These are phyloP conservation scores for Dasyprocta punctata DNA, from an alignment of 2,113 vertebrate species.

Conservation along the genomic window DNA sequence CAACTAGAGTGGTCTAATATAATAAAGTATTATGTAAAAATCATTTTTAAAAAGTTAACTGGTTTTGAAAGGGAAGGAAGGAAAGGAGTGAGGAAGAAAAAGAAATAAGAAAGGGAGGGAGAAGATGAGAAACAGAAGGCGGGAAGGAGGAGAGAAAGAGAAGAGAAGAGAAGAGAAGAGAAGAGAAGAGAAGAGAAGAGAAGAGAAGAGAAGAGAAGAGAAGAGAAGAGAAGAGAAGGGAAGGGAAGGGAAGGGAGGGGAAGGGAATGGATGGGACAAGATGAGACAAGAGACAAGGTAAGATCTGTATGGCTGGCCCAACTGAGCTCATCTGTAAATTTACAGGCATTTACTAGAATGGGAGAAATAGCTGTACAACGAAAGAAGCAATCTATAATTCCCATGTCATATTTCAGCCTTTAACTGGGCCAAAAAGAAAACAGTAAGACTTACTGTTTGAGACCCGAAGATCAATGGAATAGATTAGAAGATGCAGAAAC, in stretches of 20 bases:
- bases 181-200: not conserved
- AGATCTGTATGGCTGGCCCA: not conserved
- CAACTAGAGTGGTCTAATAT: not conserved
- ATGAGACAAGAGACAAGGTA: not conserved
- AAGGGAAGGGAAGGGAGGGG: not conserved
- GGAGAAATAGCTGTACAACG: not conserved
- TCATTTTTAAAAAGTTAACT: not conserved
- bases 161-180: not conserved
- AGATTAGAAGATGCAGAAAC: no score
- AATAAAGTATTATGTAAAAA: not conserved
- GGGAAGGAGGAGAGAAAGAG: not conserved
- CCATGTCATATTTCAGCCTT: not conserved
- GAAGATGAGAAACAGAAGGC: not conserved
- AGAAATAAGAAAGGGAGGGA: not conserved
- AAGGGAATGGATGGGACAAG: accelerated
- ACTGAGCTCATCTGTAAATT: constrained; percentile 34
- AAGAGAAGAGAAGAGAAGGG: not conserved
- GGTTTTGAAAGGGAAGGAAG: not conserved
- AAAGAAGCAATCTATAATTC: constrained; percentile 2
- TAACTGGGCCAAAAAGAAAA: not conserved
- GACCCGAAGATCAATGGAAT: no score
- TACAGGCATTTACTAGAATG: constrained; percentile 12
- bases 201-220: no score
- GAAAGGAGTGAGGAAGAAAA: not conserved
- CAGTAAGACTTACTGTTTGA: constrained; percentile 93